These are phyloP conservation scores for Tetragnatha versicolor DNA, from an alignment of 1,140 invertebrate species.

Conservation along the genomic window DNA sequence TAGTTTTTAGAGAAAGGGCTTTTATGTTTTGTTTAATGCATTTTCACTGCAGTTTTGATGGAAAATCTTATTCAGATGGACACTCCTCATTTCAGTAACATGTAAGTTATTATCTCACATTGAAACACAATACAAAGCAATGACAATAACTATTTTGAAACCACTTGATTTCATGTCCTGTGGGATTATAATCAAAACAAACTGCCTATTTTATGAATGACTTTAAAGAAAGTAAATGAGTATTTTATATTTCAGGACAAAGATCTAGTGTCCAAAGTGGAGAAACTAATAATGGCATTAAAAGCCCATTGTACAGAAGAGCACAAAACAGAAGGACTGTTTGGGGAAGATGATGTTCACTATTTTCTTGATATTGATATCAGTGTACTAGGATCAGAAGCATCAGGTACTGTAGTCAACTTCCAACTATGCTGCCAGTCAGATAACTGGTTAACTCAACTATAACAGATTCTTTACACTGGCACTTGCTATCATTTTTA, in stretches of 20 bases:
- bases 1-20: too few relatives aligned
- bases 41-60: too few relatives aligned
- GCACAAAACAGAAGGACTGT: slow-evolving; percentile 68
- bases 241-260: slow-evolving; percentile 21
- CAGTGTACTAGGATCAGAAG: slow-evolving; percentile 67
- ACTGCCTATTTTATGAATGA: too few relatives aligned
- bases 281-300: slow-evolving; percentile 66
- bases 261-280: slow-evolving; percentile 62
- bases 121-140: too few relatives aligned
- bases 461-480: neutral
- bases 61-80: too few relatives aligned
- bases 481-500: neutral
- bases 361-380: slow-evolving; percentile 73
- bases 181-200: too few relatives aligned
- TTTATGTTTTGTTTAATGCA: too few relatives aligned
- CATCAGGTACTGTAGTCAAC: slow-evolving; percentile 62
- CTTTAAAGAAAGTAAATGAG: too few relatives aligned
- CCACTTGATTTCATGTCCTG: too few relatives aligned
- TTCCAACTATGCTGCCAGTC: neutral
- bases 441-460: neutral
- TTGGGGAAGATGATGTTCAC: slow-evolving; percentile 70
- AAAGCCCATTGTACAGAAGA: slow-evolving; percentile 71
- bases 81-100: too few relatives aligned
- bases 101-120: too few relatives aligned
- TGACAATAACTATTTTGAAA: too few relatives aligned